Evolutionary conservation across 1,140 invertebrate genomes (phyloP).

Genomic region (Lepidostoma basale): DNA sequence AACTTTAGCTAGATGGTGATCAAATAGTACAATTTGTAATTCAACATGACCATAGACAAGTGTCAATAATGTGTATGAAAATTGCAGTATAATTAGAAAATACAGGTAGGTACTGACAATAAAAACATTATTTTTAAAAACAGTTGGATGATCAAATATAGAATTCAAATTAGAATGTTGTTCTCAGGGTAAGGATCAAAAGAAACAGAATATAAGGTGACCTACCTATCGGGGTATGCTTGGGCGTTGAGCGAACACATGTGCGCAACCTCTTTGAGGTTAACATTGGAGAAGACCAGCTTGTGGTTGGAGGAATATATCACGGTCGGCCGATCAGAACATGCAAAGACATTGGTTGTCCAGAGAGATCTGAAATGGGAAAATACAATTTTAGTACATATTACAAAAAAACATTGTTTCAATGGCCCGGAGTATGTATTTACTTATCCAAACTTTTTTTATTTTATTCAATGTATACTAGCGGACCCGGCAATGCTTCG

Average conservation of each 20-base stretch:
- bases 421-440: no score
- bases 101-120: not conserved
- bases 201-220: no score
- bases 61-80: no score
- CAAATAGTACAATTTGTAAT: no score
- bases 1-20: no score
- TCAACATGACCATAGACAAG: no score
- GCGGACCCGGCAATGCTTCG: no score
- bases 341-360: slow-evolving; percentile 97
- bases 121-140: not conserved
- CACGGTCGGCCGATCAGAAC: slow-evolving; percentile 96
- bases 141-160: not conserved
- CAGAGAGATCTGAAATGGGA: slow-evolving; percentile 72
- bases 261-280: slow-evolving; percentile 96
- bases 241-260: slow-evolving; percentile 97
- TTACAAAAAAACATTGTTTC: no score
- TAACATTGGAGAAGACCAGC: slow-evolving; percentile 98
- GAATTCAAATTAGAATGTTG: not conserved
- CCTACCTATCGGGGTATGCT: slow-evolving; percentile 88
- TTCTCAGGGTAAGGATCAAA: not conserved
- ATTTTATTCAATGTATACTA: no score
- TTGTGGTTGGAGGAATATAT: slow-evolving; percentile 99
- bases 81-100: not conserved
- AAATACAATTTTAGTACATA: no score
- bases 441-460: no score